Evolutionary conservation across 2,888 invertebrate genomes (phyloP).

Genomic region (Thyatira batis): DNA sequence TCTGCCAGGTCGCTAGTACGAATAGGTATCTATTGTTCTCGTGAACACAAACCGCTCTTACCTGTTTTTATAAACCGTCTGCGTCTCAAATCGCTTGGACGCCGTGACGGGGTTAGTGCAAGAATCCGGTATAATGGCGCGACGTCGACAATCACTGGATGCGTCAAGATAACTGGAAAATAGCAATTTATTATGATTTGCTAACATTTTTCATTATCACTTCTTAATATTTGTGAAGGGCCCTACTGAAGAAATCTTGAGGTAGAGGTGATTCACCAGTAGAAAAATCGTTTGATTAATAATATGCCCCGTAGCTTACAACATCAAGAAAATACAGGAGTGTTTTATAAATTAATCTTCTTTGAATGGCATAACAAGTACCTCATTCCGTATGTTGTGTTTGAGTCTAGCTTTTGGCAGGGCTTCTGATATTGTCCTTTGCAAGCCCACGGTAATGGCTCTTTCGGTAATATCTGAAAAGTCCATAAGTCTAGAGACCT

Average conservation of each 20-base stretch:
- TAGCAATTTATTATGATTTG: neutral
- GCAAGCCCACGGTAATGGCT: conserved; percentile 70
- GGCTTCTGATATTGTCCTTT: conserved; percentile 70
- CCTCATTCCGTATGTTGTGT: conserved; percentile 72
- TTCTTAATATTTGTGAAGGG: no score
- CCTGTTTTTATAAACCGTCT: conserved; percentile 75
- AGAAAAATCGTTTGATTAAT: no score
- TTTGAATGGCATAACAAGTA: no score
- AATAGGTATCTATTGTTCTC: no score
- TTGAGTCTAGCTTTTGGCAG: conserved; percentile 59
- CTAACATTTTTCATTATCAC: no score
- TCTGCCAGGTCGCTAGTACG: no score
- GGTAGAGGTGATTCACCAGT: no score
- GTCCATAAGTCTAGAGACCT: neutral
- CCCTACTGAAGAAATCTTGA: no score
- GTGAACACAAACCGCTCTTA: no score
- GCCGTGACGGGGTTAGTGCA: conserved; percentile 65
- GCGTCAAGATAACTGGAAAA: conserved; percentile 59
- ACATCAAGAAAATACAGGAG: no score
- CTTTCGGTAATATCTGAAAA: conserved; percentile 58
- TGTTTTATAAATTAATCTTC: no score
- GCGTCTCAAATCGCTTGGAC: conserved; percentile 63
- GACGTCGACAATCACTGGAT: conserved; percentile 64
- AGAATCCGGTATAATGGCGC: conserved; percentile 60
- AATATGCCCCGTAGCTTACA: no score